Conservation (phyloP, 2,888 invertebrate genomes). For the Chrysopilus asiliformis region DNA sequence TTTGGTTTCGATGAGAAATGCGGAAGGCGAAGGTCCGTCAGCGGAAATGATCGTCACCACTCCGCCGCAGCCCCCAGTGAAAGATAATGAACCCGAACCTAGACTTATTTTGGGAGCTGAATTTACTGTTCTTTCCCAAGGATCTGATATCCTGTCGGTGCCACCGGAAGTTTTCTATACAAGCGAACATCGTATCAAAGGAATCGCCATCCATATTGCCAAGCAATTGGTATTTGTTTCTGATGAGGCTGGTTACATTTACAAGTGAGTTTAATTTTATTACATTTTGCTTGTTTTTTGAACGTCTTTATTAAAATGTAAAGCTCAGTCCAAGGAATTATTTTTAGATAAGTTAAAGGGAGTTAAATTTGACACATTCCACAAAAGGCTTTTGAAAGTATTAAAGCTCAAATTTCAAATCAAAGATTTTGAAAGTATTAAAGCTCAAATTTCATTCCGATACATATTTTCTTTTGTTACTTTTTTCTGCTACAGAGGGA, state of each 20-base stretch:
- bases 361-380: no score
- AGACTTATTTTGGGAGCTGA: constrained; percentile 53
- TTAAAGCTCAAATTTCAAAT: no score
- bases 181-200: constrained; percentile 36
- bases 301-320: no score
- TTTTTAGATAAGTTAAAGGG: no score
- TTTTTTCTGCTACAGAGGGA: no score
- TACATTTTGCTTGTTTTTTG: no score
- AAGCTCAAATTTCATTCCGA: no score
- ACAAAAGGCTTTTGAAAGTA: no score
- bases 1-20: constrained; percentile 67
- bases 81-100: constrained; percentile 16
- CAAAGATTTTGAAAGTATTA: no score
- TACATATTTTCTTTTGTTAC: no score
- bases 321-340: no score
- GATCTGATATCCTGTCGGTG: constrained; percentile 30
- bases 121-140: constrained; percentile 52
- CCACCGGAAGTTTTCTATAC: constrained; percentile 21
- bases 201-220: constrained; percentile 64
- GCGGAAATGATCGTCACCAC: constrained; percentile 52
- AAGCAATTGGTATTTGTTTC: constrained; percentile 63
- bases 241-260: constrained; percentile 54
- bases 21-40: constrained; percentile 64
- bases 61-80: constrained; percentile 33
- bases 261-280: constrained; percentile 34